These are phyloP conservation scores for Amphimedon queenslandica DNA, from an alignment of 37 sponge, comb jelly and placozoan species.

Conservation along the genomic window DNA sequence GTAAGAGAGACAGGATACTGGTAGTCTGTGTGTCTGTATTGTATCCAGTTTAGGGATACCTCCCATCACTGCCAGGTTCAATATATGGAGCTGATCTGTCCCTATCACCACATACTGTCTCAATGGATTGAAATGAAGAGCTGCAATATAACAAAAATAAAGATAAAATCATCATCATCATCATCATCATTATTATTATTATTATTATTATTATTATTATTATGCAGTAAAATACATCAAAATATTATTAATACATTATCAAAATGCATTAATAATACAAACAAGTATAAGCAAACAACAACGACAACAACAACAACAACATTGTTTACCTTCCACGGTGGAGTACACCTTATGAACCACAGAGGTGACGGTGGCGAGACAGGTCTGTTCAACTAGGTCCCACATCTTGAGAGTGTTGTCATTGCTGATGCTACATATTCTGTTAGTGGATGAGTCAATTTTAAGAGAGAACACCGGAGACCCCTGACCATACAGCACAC, in stretches of 20 bases:
- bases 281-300: no score
- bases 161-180: not conserved
- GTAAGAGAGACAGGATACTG: slow-evolving; percentile 53
- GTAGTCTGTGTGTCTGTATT: slow-evolving; percentile 33
- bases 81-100: slow-evolving; percentile 40
- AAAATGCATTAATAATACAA: no score
- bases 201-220: no score
- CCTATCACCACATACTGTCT: slow-evolving; percentile 24
- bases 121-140: slow-evolving; percentile 38
- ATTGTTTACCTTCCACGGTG: slow-evolving; percentile 53
- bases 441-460: slow-evolving; percentile 47
- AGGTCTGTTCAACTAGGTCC: slow-evolving; percentile 52
- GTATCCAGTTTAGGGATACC: not conserved
- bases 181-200: no score
- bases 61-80: slow-evolving; percentile 2
- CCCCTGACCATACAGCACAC: slow-evolving; percentile 60
- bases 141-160: slow-evolving; percentile 7
- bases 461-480: slow-evolving; percentile 71
- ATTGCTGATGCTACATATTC: slow-evolving; percentile 74
- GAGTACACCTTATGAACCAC: slow-evolving; percentile 49
- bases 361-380: slow-evolving; percentile 54
- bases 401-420: slow-evolving; percentile 81
- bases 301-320: no score
- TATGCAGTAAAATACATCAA: no score
- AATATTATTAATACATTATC: no score